Conservation (phyloP, 2,113 vertebrate genomes). For the Mormyrus lacerda region DNA sequence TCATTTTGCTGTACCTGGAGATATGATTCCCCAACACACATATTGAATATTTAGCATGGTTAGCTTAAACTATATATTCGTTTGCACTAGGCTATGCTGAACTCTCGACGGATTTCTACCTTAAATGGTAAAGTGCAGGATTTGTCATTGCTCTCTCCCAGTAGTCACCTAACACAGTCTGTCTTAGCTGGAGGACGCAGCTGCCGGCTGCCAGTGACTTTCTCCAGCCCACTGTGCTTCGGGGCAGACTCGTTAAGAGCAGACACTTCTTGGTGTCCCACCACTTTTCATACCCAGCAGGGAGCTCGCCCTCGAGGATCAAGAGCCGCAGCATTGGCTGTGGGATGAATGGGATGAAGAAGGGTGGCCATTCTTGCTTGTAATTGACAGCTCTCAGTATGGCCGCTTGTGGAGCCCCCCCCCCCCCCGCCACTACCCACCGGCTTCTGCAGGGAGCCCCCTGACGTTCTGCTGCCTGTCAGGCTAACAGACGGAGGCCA, state of each 20-base stretch:
- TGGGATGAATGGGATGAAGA: background rate
- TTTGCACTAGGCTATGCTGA: background rate
- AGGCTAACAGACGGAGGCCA: slow-evolving; percentile 11
- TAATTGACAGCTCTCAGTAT: slow-evolving; percentile 15
- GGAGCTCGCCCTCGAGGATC: background rate
- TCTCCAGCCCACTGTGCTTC: background rate
- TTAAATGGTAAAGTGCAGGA: background rate
- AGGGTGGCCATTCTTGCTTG: background rate
- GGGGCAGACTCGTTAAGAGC: background rate
- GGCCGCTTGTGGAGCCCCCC: background rate
- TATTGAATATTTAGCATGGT: background rate
- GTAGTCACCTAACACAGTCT: background rate
- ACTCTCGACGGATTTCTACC: background rate
- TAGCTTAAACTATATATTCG: background rate
- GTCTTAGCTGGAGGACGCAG: background rate
- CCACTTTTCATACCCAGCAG: background rate
- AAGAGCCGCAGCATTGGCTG: background rate
- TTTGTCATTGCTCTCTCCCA: slow-evolving; percentile 1
- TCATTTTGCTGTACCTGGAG: background rate
- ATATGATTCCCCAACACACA: background rate
- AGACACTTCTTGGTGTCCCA: background rate
- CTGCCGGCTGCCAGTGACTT: background rate
- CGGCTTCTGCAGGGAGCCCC: background rate
- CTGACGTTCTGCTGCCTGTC: slow-evolving; percentile 11
- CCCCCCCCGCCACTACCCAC: background rate